Percentiles rank a stretch among this genome's conserved stretches.
Evolutionary conservation across 2,797 vertebrate species (phyloP).

Genomic region (Sebastolobus altivelis): DNA sequence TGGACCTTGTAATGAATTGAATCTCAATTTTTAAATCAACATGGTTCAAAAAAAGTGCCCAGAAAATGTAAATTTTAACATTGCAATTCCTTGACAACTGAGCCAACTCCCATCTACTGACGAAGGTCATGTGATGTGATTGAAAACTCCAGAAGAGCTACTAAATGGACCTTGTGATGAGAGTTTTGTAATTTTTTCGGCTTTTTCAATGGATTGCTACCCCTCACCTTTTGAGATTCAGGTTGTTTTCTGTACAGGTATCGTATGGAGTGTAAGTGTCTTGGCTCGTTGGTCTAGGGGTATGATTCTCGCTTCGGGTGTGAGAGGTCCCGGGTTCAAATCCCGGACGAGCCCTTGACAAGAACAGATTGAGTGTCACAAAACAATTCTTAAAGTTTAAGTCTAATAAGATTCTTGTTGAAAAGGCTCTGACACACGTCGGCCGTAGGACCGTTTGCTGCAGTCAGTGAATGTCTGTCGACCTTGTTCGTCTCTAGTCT

Average conservation of each 20-base stretch:
- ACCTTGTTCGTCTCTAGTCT: too few relatives aligned
- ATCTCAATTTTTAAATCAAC: neutral
- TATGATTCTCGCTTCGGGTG: slow-evolving; percentile 10
- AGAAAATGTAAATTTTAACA: neutral
- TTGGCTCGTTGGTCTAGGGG: neutral
- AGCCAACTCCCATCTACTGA: too few relatives aligned
- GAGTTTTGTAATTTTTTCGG: neutral
- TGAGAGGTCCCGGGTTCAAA: slow-evolving; percentile 86
- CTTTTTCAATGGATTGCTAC: neutral
- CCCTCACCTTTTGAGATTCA: neutral
- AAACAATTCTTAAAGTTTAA: neutral
- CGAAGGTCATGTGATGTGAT: neutral
- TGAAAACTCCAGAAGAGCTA: neutral
- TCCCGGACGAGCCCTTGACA: slow-evolving; percentile 84
- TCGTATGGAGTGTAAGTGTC: neutral
- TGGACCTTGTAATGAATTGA: neutral
- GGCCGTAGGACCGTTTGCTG: too few relatives aligned
- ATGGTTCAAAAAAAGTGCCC: neutral
- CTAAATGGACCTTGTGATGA: neutral
- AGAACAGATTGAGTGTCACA: rapidly evolving
- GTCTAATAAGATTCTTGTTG: too few relatives aligned
- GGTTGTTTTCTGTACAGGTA: neutral
- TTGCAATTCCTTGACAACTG: neutral
- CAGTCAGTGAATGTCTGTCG: too few relatives aligned
- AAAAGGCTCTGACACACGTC: too few relatives aligned